Evolutionary conservation across 1,140 invertebrate species (phyloP), one percentile per base, ranked within the genome.

Genomic region (Bombus superbus): DNA sequence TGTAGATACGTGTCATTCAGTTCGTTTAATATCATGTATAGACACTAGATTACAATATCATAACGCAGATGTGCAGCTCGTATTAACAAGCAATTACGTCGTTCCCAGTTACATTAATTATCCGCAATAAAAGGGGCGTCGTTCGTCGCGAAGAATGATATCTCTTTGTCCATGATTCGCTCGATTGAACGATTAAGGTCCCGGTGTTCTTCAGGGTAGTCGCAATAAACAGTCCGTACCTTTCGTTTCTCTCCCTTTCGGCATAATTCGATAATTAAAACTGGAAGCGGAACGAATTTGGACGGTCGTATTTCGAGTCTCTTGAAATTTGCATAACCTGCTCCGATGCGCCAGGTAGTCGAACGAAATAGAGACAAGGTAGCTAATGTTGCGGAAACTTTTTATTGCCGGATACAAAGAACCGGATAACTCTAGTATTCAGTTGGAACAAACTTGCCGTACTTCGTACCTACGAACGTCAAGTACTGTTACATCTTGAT

Each of bases 231-330:
- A 88, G 89, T 68, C 82, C 71, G 77, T 44, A 68, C 62, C 71
- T 62, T 75, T 71, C 83, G 69, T 87, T 74, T 75, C 75, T 53
- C 28, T 62, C 38, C 82, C 80, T 57, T 86, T 62, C 72, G 91
- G 92, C 85, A 94, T 94, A 94, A 94, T 94, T 94, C 80, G 87
- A 88, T 94, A 94, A 94, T 94, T 94, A 94, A 92, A 94, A 94
- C 90, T 82, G 87, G 85, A 71, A 47, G 15, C 47, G 40, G 83
- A 59, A 74, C 38, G 69, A 64, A 57, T 75, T 32, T 32, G n/a
- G 72, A 42, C 72, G 38, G 62, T 32, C 32, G 68, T 69, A 78
- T 64, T 71, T 79, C 74, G 22, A 66, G 35, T 32, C 80, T 75
- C 76, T 40, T 32, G 74, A 83, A 69, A 94, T 94, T 94, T 92